Conservation (phyloP, 1,140 invertebrate genomes). For the Caenorhabditis briggsae region DNA sequence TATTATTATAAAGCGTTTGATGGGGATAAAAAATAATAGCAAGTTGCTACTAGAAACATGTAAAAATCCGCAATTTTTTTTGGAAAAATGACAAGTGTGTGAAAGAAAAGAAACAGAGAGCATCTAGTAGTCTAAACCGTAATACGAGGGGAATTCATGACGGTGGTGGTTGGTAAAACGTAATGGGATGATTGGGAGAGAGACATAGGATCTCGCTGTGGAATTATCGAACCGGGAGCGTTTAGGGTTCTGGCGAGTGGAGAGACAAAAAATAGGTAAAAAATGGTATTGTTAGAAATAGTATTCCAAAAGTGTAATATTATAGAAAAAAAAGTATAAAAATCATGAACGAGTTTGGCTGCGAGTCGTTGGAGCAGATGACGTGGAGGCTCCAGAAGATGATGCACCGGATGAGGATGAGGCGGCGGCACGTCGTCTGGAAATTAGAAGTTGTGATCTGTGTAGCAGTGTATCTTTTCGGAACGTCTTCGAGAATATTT, state of each 20-base stretch:
- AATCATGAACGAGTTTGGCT: slow-evolving; percentile 40
- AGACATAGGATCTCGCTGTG: not conserved
- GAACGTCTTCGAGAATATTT: no score
- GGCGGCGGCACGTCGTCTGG: not conserved
- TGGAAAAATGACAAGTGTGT: not conserved
- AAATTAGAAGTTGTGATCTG: not conserved
- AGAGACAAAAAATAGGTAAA: not conserved
- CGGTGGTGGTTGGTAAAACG: not conserved
- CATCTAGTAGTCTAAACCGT: slow-evolving; percentile 51
- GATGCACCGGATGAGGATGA: not conserved
- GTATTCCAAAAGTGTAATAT: not conserved
- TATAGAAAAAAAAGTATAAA: not conserved
- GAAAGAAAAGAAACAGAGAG: not conserved
- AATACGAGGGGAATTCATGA: not conserved
- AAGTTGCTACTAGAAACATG: no score
- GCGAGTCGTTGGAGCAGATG: slow-evolving; percentile 18
- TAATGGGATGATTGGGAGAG: not conserved
- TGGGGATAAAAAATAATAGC: no score
- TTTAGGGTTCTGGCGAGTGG: not conserved
- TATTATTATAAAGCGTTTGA: not conserved
- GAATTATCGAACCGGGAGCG: no score
- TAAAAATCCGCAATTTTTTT: not conserved
- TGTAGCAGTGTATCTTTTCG: no score
- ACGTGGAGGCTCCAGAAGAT: not conserved
- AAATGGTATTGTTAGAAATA: not conserved